Conservation (phyloP, 2,888 invertebrate genomes). For the Saturnia japonica region DNA sequence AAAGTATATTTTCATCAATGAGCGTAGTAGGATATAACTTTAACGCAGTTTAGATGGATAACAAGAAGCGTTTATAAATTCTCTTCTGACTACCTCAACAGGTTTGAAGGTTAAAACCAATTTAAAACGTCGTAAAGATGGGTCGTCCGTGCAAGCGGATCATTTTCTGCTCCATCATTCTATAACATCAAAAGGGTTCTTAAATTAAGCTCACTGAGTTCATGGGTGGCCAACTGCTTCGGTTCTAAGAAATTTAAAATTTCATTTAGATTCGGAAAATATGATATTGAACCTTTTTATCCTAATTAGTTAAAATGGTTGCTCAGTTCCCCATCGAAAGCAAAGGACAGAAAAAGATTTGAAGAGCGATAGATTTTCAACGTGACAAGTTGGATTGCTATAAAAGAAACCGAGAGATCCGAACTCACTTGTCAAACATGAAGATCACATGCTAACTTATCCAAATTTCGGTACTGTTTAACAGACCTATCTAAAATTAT, state of each 20-base stretch:
- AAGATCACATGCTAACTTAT: too few species aligned
- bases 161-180: slow-evolving; percentile 58
- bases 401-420: too few species aligned
- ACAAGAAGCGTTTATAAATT: slow-evolving; percentile 26
- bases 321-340: background rate
- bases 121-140: slow-evolving; percentile 50
- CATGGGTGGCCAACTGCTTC: slow-evolving; percentile 48
- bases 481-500: too few species aligned
- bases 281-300: background rate
- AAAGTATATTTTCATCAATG: background rate
- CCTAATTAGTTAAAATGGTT: background rate
- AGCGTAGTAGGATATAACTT: slow-evolving; percentile 9
- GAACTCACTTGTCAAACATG: too few species aligned
- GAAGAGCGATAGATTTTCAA: background rate
- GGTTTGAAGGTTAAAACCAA: slow-evolving; percentile 46
- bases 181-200: slow-evolving; percentile 53
- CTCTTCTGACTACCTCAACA: slow-evolving; percentile 39
- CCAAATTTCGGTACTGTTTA: too few species aligned
- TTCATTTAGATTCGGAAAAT: background rate
- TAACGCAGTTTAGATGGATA: slow-evolving; percentile 16
- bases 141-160: slow-evolving; percentile 46
- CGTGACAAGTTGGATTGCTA: background rate
- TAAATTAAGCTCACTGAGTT: slow-evolving; percentile 47
- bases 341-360: background rate
- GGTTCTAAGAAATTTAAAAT: slow-evolving; percentile 37